These are phyloP conservation scores for Benitochromis conjunctus DNA, from an alignment of 2,113 vertebrate genomes.

Conservation along the genomic window DNA sequence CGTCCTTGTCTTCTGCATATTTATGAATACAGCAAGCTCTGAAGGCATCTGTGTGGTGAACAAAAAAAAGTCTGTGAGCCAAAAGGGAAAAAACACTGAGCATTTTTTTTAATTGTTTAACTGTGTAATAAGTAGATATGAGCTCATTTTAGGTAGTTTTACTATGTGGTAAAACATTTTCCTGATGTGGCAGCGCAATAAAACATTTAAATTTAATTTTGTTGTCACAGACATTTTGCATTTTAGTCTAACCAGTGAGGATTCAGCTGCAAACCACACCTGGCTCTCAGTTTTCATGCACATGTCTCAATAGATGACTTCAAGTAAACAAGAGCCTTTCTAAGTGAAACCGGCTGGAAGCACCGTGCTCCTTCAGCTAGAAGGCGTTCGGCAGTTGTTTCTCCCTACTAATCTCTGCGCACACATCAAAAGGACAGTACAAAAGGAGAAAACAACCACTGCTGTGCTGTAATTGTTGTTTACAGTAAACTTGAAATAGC, in stretches of 20 bases:
- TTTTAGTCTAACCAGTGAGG: constrained; percentile 3
- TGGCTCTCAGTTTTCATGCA: constrained; percentile 13
- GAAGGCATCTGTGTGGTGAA: neutral
- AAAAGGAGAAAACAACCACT: constrained; percentile 7
- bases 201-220: neutral
- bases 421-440: constrained; percentile 14
- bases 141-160: neutral
- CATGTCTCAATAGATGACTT: constrained; percentile 19
- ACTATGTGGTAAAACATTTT: neutral
- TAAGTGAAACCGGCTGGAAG: constrained; percentile 33
- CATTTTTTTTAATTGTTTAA: neutral
- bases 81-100: neutral
- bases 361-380: neutral
- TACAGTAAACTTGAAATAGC: constrained; percentile 16
- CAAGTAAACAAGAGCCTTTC: constrained; percentile 12
- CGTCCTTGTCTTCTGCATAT: neutral
- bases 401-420: constrained; percentile 2
- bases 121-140: neutral
- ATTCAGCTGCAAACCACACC: constrained; percentile 40
- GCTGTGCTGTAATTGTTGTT: constrained; percentile 34
- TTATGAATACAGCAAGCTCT: neutral
- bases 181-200: neutral
- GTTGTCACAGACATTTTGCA: neutral
- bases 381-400: neutral
- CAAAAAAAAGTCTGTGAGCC: neutral